Evolutionary conservation across 2,888 invertebrate species (phyloP).

Genomic region (Macaria liturata): DNA sequence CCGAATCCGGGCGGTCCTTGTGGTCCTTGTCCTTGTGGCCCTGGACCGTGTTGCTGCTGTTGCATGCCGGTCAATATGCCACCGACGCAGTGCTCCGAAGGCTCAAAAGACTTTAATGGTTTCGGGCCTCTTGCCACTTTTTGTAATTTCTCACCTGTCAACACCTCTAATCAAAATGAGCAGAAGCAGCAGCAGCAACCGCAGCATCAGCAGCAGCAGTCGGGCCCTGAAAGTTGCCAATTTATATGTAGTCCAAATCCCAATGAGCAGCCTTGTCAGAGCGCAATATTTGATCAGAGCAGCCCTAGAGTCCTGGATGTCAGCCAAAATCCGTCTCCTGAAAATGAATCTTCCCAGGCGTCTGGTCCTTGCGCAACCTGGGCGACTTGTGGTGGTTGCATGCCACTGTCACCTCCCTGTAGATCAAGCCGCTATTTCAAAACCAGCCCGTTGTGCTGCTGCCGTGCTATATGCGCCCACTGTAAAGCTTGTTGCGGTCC

Average conservation of each 20-base stretch:
- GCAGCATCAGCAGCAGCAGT: background rate
- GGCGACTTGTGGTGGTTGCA: constrained; percentile 22
- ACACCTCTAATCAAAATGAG: background rate
- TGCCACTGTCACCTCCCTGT: constrained; percentile 9
- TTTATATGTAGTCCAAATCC: background rate
- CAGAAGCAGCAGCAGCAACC: background rate
- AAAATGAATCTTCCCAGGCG: no score
- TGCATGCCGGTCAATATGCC: constrained; percentile 1
- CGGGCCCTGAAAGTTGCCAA: no score
- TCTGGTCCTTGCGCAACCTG: constrained; percentile 22
- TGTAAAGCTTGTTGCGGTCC: constrained; percentile 27
- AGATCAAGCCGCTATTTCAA: constrained; percentile 9
- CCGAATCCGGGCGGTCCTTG: constrained; percentile 32
- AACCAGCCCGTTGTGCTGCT: constrained; percentile 1
- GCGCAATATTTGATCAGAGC: no score
- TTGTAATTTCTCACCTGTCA: background rate
- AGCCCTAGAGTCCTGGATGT: no score
- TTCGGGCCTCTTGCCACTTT: background rate
- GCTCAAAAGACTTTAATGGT: background rate
- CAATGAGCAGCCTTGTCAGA: no score
- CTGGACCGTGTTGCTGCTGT: constrained; percentile 24
- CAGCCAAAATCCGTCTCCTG: no score
- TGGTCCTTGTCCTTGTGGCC: constrained; percentile 20
- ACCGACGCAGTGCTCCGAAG: background rate
- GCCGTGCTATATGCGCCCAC: background rate